Evolutionary conservation across 1,140 invertebrate genomes (phyloP), one percentile per base, ranked within the genome.

Genomic region (Drosophila saltans): DNA sequence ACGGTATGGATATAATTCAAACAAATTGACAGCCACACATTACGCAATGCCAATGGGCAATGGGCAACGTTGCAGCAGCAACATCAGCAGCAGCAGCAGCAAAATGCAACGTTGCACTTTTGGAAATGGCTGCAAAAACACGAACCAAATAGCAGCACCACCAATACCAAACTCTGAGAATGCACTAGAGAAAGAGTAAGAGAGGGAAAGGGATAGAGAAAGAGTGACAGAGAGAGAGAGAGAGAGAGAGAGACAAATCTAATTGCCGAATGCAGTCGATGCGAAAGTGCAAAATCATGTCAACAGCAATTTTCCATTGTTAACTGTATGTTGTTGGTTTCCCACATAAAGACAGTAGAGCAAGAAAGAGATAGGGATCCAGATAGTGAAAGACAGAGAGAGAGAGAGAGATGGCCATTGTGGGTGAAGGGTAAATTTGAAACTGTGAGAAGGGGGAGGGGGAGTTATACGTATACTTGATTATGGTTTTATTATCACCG

Each of bases 221-320:
- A 40, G 71, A 58, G 80, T 16, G 64, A 40, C 26, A 69, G 64
- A 58, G 64, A 72, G 62, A 75, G 59, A 75, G 62, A 75, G 62
- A 66, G 66, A 52, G 45, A 52, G 24, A 52, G 41, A 88, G 83
- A 69, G 83, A 88, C 69, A 89, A 84, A 88, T 91, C 91, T 92
- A 92, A 92, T 92, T 92, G 91, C 91, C 83, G 91, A 92, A 92
- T 92, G 91, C 91, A 92, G 91, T 92, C 91, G 78, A 91, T 90
- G 81, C 83, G 78, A 92, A 91, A 92, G 91, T 92, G 91, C 91
- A 92, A 92, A 92, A 92, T 92, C 91, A 91, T 92, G 91, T 92
- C 91, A 92, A 91, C 91, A 92, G 84, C 88, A 92, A 92, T 91
- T 83, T 91, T 91, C 86, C 91, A 91, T 91, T 91, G 90, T 88